Percentiles rank a stretch among this genome's conserved stretches.
Evolutionary conservation across 2,113 vertebrate species (phyloP).

Genomic region (Dipodomys merriami): DNA sequence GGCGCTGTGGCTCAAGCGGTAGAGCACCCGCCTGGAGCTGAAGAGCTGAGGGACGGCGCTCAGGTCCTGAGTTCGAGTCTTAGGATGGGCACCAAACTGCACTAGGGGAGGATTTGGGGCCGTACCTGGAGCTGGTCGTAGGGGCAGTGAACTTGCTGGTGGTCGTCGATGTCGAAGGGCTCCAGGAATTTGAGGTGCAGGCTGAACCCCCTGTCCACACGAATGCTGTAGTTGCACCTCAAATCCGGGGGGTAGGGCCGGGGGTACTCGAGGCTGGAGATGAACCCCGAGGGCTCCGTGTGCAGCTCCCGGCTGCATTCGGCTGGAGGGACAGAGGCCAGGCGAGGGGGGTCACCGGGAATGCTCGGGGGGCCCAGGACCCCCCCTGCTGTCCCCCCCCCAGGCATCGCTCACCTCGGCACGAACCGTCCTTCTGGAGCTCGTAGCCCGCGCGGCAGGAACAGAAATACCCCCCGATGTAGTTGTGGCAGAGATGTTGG

Average conservation of each 20-base stretch:
- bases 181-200: conserved; percentile 85
- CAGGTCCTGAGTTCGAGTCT: too few relatives aligned
- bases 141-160: conserved; percentile 87
- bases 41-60: too few relatives aligned
- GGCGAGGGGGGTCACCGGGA: not conserved
- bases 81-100: too few relatives aligned
- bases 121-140: conserved; percentile 89
- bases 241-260: conserved; percentile 84
- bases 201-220: conserved; percentile 84
- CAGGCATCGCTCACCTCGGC: conserved; percentile 85
- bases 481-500: conserved; percentile 95
- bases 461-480: conserved; percentile 93
- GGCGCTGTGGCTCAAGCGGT: too few relatives aligned
- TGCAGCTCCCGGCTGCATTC: conserved; percentile 86
- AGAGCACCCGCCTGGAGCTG: too few relatives aligned
- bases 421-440: conserved; percentile 90
- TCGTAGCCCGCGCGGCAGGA: conserved; percentile 91
- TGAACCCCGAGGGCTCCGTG: conserved; percentile 82
- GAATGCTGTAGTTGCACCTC: conserved; percentile 89
- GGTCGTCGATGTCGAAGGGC: conserved; percentile 89
- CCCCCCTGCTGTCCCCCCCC: not conserved
- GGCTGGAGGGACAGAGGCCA: conserved; percentile 62
- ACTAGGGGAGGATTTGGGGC: not conserved
- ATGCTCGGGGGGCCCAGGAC: not conserved
- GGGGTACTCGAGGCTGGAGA: conserved; percentile 88